A percentile compares a stretch with the other conserved stretches of the same genome.
Conservation (phyloP, 2,113 vertebrate species). For the Mus pahari region DNA sequence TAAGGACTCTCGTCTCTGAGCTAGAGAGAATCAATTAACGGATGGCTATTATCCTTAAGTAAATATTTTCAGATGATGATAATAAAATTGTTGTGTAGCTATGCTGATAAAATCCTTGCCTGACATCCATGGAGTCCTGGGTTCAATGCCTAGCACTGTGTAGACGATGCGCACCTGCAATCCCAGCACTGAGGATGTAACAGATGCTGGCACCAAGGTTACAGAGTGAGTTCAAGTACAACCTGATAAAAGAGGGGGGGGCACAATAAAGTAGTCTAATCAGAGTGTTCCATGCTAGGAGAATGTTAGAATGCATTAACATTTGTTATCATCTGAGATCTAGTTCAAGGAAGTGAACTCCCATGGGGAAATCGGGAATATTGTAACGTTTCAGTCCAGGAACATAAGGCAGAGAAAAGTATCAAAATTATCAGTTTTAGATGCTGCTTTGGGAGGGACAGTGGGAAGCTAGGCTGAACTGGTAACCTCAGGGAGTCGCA, state of each 20-base stretch:
- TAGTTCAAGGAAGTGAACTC: conserved; percentile 5
- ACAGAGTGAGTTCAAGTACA: not conserved
- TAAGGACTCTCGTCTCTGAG: not conserved
- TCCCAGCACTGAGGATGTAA: not conserved
- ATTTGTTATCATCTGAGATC: not conserved
- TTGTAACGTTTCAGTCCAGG: not conserved
- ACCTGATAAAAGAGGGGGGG: not conserved
- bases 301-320: not conserved
- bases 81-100: not conserved
- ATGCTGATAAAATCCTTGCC: not conserved
- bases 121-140: too few species aligned
- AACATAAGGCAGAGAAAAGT: conserved; percentile 18
- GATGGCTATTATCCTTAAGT: not conserved
- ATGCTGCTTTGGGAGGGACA: not conserved
- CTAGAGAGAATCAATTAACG: not conserved
- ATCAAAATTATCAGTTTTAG: not conserved
- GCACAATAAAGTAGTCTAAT: not conserved
- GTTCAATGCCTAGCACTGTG: not conserved
- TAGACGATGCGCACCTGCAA: not conserved
- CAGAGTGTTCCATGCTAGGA: not conserved
- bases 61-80: not conserved
- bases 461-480: not conserved
- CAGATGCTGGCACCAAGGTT: not conserved
- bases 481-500: not conserved
- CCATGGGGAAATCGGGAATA: not conserved